Percentiles rank a stretch among this genome's conserved stretches.
Evolutionary conservation across 2,797 vertebrate species (phyloP).

Genomic region (Discoglossus pictus): DNA sequence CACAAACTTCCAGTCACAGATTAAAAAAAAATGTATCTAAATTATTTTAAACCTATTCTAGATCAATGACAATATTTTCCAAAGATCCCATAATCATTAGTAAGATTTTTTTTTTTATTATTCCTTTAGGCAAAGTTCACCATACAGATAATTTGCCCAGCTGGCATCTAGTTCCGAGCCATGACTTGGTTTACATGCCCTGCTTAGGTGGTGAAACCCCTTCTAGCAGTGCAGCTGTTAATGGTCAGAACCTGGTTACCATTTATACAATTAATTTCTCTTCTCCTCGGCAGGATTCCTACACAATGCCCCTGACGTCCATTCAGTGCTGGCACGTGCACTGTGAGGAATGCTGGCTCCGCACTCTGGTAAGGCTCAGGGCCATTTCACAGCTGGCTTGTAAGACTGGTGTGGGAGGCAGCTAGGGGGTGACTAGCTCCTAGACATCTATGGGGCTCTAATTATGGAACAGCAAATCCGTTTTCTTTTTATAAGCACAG

Average conservation of each 20-base stretch:
- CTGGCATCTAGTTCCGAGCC: background rate
- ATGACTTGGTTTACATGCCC: background rate
- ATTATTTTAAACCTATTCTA: too few relatives aligned
- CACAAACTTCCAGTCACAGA: too few relatives aligned
- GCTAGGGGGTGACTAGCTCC: background rate
- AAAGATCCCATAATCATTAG: too few relatives aligned
- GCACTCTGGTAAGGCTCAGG: constrained; percentile 87
- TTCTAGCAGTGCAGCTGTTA: background rate
- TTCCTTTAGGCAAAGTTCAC: too few relatives aligned
- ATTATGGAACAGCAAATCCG: constrained; percentile 1
- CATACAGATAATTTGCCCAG: too few relatives aligned
- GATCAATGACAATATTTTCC: too few relatives aligned
- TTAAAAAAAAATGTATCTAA: too few relatives aligned
- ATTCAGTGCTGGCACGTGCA: constrained; percentile 99
- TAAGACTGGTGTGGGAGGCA: background rate
- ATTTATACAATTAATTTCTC: constrained; percentile 47
- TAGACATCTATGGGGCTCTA: constrained; percentile 1
- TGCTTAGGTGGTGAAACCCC: background rate
- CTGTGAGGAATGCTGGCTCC: constrained; percentile 98
- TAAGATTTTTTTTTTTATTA: too few relatives aligned
- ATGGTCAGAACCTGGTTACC: background rate
- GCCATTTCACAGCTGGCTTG: constrained; percentile 4
- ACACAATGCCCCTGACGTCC: constrained; percentile 95
- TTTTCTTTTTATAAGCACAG: constrained; percentile 16
- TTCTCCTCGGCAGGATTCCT: constrained; percentile 81